phyloP scores from a whole-genome alignment of 1,140 invertebrate species.

The Aporrectodea caliginosa region DNA sequence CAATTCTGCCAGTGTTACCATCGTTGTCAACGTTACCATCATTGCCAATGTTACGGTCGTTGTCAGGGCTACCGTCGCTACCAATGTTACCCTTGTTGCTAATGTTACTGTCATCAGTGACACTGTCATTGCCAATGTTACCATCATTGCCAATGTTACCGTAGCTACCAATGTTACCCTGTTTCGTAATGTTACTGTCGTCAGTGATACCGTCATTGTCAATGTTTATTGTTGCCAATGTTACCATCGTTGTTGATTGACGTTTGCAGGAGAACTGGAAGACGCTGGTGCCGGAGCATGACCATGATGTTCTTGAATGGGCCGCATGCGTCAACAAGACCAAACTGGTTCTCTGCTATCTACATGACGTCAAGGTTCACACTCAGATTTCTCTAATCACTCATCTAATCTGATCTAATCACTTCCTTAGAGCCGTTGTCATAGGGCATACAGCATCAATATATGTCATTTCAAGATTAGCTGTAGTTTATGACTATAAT shows the following conservation, averaged over 20 bases:
- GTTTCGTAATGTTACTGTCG: background rate
- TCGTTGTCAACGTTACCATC: background rate
- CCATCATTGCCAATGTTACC: background rate
- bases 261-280: constrained; percentile 71
- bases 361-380: constrained; percentile 85
- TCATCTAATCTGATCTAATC: background rate
- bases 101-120: too few relatives aligned
- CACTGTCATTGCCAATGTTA: background rate
- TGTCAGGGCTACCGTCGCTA: background rate
- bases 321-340: constrained; percentile 74
- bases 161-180: background rate
- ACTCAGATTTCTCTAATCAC: background rate
- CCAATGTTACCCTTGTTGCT: background rate
- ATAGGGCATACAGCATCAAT: background rate
- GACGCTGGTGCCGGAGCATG: constrained; percentile 77
- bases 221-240: too few relatives aligned
- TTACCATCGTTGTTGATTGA: too few relatives aligned
- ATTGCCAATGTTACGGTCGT: background rate
- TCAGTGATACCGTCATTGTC: too few relatives aligned
- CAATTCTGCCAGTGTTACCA: background rate
- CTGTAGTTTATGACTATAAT: background rate
- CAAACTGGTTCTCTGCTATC: constrained; percentile 85
- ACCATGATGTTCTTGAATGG: constrained; percentile 84
- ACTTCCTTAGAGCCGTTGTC: background rate
- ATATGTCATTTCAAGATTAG: background rate